phyloP scores from a whole-genome alignment of 2,888 invertebrate species.

The Philereme transversata region DNA sequence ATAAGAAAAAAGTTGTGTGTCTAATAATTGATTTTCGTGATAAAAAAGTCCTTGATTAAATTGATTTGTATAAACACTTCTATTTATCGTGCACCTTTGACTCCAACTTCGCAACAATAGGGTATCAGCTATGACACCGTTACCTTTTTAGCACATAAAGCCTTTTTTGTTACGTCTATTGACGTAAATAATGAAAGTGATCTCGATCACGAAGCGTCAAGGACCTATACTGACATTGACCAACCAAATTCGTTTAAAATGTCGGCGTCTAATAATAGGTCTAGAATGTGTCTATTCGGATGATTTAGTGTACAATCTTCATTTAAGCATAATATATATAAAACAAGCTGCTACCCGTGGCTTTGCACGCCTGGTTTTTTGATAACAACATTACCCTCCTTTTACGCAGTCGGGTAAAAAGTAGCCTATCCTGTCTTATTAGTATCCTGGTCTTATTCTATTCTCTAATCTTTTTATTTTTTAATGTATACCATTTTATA shows the following conservation, averaged over 20 bases:
- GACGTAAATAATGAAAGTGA: conserved; percentile 58
- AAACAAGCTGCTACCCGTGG: too few relatives aligned
- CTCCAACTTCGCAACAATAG: conserved; percentile 3
- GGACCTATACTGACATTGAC: conserved; percentile 56
- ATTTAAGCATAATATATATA: too few relatives aligned
- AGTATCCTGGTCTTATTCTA: too few relatives aligned
- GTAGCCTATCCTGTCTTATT: too few relatives aligned
- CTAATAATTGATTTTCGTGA: conserved; percentile 7
- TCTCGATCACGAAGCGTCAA: conserved; percentile 66
- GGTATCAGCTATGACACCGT: conserved; percentile 30
- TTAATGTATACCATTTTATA: too few relatives aligned
- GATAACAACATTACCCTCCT: too few relatives aligned
- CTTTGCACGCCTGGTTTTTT: too few relatives aligned
- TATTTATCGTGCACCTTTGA: conserved; percentile 8
- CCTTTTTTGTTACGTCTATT: conserved; percentile 44
- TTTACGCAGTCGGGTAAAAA: too few relatives aligned
- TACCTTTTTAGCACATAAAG: conserved; percentile 30
- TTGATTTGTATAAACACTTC: neutral
- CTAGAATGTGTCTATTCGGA: too few relatives aligned
- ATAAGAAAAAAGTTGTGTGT: neutral
- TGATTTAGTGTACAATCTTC: too few relatives aligned
- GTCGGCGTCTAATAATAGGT: neutral
- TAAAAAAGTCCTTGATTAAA: conserved; percentile 2
- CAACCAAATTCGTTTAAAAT: conserved; percentile 31
- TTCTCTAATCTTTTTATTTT: too few relatives aligned